Evolutionary conservation across 1,140 invertebrate species (phyloP).

Genomic region (Euglossa dilemma): DNA sequence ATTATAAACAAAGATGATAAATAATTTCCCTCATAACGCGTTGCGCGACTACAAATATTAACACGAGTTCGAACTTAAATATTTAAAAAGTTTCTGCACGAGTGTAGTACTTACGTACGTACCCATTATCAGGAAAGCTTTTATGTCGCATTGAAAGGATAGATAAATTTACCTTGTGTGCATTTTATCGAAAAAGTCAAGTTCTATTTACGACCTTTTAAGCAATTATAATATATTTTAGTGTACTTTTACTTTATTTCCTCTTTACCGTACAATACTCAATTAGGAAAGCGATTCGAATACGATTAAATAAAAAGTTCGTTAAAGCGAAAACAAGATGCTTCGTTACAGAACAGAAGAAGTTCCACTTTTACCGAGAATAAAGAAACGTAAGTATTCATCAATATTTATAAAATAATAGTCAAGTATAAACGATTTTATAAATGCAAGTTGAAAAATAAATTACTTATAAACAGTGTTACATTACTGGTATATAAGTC

Average conservation of each 20-base stretch:
- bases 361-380: constrained; percentile 28
- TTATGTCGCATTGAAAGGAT: not conserved
- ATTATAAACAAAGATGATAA: not conserved
- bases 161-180: not conserved
- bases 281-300: too few relatives aligned
- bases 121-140: not conserved
- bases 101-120: not conserved
- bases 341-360: constrained; percentile 12
- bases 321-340: not conserved
- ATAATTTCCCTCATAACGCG: not conserved
- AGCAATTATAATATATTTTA: not conserved
- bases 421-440: not conserved
- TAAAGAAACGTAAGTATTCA: constrained; percentile 51
- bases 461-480: not conserved
- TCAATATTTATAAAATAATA: not conserved
- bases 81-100: not conserved
- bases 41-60: too few relatives aligned
- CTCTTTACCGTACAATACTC: not conserved
- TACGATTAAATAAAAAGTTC: not conserved
- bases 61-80: not conserved
- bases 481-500: too few relatives aligned
- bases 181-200: not conserved
- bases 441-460: not conserved
- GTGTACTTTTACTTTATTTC: not conserved
- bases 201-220: not conserved